Evolutionary conservation across 2,888 invertebrate species (phyloP).

Genomic region (Toxonevra muliebris): DNA sequence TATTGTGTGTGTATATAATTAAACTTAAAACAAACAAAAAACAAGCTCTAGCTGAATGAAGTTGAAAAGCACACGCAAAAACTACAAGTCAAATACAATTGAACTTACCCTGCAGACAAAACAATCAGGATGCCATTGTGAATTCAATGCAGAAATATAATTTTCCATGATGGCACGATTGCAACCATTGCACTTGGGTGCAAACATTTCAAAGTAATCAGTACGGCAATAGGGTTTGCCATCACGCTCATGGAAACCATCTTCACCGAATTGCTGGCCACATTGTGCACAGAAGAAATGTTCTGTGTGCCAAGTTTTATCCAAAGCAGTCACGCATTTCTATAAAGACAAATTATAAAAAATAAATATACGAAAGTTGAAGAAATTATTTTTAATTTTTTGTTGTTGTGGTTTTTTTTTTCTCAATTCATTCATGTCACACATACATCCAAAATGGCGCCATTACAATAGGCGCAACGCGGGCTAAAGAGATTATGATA

Average conservation of each 20-base stretch:
- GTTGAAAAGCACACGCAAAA: slow-evolving; percentile 11
- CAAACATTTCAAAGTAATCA: slow-evolving; percentile 98
- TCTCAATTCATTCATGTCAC: not conserved
- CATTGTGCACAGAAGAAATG: slow-evolving; percentile 99
- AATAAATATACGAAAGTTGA: not conserved
- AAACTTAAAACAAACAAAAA: not conserved
- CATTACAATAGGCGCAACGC: slow-evolving; percentile 97
- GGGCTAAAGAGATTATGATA: slow-evolving; percentile 99
- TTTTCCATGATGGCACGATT: slow-evolving; percentile 96
- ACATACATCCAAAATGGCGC: slow-evolving; percentile 94
- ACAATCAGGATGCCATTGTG: slow-evolving; percentile 98
- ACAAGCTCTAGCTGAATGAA: not conserved
- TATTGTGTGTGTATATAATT: not conserved
- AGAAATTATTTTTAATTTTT: no score
- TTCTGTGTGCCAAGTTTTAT: slow-evolving; percentile 98
- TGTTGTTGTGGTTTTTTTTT: not conserved
- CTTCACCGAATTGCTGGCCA: slow-evolving; percentile 95
- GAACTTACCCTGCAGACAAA: slow-evolving; percentile 96
- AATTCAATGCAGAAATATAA: slow-evolving; percentile 96
- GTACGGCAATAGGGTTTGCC: slow-evolving; percentile 96
- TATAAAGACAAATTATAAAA: slow-evolving; percentile 64
- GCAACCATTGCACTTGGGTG: slow-evolving; percentile 97
- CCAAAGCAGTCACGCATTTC: slow-evolving; percentile 98
- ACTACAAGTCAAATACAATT: not conserved
- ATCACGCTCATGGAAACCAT: slow-evolving; percentile 96